Base-by-base conservation (phyloP, 2,888 invertebrate species). In the Noctua fimbriata region DNA sequence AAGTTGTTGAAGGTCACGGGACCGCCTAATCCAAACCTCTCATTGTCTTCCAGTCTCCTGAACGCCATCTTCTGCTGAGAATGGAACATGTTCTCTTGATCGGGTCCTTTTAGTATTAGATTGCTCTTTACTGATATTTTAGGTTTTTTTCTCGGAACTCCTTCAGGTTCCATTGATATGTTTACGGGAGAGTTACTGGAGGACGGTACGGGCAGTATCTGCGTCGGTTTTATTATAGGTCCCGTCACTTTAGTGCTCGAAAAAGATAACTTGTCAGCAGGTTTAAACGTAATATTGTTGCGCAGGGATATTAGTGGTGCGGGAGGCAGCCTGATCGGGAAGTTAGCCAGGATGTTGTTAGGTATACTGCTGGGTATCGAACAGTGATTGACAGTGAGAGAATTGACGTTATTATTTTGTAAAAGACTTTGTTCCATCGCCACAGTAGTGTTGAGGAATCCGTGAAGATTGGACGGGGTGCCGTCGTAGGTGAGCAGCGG, bases 91-190 rank as follows among this genome's bases (percentile, higher is more conserved):
- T 97, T 96, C 47, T 94, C 95, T 82, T 96, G 96, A 88, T 97
- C 97, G 0, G 97, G 97, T 0, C 97, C 97, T 89, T 97, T 97
- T 6, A 97, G 89, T 84, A 97, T 96, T 63, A 97, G 89, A 87
- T 97, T 97, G 86, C 97, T 97, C 90, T 97, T 97, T 0, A 97
- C 97, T 1, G 97, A 97, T 93, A 97, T 97, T 88, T 97, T 97
- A 0, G 97, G 95, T 78, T 97, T 97, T 86, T 97, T 97, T 49
- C 97, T 92, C 0, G 96, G 96, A 63, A 89, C 92, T 2, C 95
- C 94, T 55, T 97, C 96, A 6, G 81, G 76, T 55, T 96, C 96
- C 24, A 91, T 89, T 0, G 90, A 88, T 55, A 93, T 92, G 77
- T 94, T 94, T 1, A 96, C 92, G 2, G 96, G 96, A 4, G 96